These are phyloP conservation scores for Eugnorisma glareosa DNA, from an alignment of 2,888 invertebrate genomes.

Conservation along the genomic window DNA sequence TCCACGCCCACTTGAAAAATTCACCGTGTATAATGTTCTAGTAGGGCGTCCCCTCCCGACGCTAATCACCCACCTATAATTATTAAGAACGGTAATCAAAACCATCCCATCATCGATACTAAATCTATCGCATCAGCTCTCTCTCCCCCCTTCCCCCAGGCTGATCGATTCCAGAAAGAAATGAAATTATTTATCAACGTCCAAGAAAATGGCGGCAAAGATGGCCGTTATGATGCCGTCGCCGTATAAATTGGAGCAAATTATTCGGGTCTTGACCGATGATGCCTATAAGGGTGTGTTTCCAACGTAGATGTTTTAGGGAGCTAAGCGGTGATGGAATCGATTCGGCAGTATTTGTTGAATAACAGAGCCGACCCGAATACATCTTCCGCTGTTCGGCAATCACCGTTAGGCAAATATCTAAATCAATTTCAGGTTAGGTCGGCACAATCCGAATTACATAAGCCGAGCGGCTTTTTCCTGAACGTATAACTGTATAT, in stretches of 20 bases:
- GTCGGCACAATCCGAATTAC: neutral
- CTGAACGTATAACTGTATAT: neutral
- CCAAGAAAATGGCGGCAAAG: constrained; percentile 76
- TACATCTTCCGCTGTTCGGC: neutral
- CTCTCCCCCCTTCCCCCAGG: neutral
- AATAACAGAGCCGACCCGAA: neutral
- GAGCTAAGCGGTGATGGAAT: neutral
- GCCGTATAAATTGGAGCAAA: constrained; percentile 78
- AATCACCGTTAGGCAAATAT: neutral
- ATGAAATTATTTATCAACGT: constrained; percentile 87
- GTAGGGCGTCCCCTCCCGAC: neutral
- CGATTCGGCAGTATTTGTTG: neutral
- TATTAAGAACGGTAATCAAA: constrained; percentile 38
- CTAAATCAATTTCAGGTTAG: neutral
- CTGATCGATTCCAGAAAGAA: constrained; percentile 72
- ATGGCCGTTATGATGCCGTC: constrained; percentile 77
- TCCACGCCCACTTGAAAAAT: too few species aligned
- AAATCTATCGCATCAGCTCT: constrained; percentile 57
- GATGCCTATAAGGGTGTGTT: constrained; percentile 19
- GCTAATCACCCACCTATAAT: constrained; percentile 18
- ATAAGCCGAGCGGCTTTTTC: neutral
- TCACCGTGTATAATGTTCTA: too few species aligned
- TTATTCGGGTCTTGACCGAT: constrained; percentile 76
- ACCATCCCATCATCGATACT: constrained; percentile 37
- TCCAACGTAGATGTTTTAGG: neutral